Evolutionary conservation across 2,888 invertebrate genomes (phyloP), one percentile per base, ranked within the genome.

Genomic region (Lithophane semibrunnea): DNA sequence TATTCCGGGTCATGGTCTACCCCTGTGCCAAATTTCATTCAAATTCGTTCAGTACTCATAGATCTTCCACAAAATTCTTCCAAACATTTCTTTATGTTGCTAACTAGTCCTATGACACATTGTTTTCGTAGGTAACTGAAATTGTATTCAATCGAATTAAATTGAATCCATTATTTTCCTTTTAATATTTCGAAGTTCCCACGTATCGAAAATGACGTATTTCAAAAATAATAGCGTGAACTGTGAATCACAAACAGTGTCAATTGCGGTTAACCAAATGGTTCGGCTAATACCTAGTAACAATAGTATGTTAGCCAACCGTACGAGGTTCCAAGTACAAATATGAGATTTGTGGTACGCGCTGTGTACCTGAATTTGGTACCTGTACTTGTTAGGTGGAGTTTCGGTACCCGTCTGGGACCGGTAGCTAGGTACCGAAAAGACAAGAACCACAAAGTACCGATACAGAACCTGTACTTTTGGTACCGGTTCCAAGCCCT

Each of bases 161-260:
- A 63, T 61, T 54, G 5, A 49, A 80, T 63, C 24, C 29, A 49
- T 70, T 16, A 24, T 79, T 80, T 80, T 77, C 54, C 73, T 13
- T 42, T 8, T 47, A 80, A 61, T 10, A 37, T 70, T 47, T 7
- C 9, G 13, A 29, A 29, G 49, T 68, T 69, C 21, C 3, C 10
- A 44, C n/a, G 18, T 56, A 69, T 13, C 1, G 0, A 10, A 13
- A 79, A 37, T 79, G 29, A 64, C 42, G 8, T 64, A 49, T 58
- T 49, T 72, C 8, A 29, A 52, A 58, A 42, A 49, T 63, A 64
- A 64, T 44, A n/a, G 18, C 18, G n/a, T 16, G n/a, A 64, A 72
- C 7, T 49, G 18, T 80, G 61, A 77, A 56, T 77, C 73, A 80
- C 12, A 8, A n/a, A 63, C 13, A 12, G 1, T 16, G 80, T 29